Evolutionary conservation across 2,113 vertebrate genomes (phyloP), one percentile per base, ranked within the genome.

Genomic region (Zeus faber): DNA sequence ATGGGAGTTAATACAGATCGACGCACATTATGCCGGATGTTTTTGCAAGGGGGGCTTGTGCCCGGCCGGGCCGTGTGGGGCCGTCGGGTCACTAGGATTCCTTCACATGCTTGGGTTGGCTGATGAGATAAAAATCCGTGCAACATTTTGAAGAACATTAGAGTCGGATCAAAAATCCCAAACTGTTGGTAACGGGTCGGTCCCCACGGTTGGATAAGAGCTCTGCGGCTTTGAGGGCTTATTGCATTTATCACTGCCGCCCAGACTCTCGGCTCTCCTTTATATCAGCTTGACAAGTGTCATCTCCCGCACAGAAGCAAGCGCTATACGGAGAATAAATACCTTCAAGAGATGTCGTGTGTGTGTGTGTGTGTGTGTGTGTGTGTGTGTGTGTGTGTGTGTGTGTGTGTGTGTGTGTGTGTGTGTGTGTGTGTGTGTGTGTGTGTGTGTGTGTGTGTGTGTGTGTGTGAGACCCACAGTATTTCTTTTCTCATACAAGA

Each of bases 191-290:
- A 47, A 24, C 14, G 9, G 25, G 14, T 6, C 21, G n/a, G 44
- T 37, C 11, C 25, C n/a, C n/a, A n/a, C n/a, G n/a, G n/a, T 68
- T 23, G 25, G 47, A 50, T 68, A 58, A 43, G 24, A 55, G 54
- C 45, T 55, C 4, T 49, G 35, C 8, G 9, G 49, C 63, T 75
- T 61, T 45, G 58, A 49, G 25, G 39, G 56, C 56, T 80, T 66
- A 62, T 14, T 54, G 54, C 54, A 14, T 79, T 71, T 70, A 75
- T 77, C 76, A 80, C 54, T 3, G 3, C 62, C 27, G 57, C 69
- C 64, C 67, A 67, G 69, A 57, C 57, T 44, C 45, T 50, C 9
- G 2, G 13, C 53, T 50, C 60, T 6, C 55, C 46, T 63, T 52
- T 43, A 26, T 53, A 33, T 58, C 40, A 49, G 29, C 26, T 44